A percentile compares a stretch with the other conserved stretches of the same genome.
Evolutionary conservation across 2,888 invertebrate genomes (phyloP).

Genomic region (Pycnomerus fuliginosus): DNA sequence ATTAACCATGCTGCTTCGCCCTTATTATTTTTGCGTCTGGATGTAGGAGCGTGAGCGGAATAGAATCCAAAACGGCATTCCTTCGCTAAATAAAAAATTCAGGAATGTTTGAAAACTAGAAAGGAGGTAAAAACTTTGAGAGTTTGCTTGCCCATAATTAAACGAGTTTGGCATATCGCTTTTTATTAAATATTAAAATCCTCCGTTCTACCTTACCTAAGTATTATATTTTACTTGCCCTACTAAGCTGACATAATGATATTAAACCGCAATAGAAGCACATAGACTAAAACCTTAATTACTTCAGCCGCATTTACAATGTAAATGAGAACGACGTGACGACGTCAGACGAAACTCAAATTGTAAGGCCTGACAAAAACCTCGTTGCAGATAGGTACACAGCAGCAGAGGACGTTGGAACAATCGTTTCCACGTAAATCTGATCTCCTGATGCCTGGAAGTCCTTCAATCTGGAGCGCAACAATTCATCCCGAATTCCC

Average conservation of each 20-base stretch:
- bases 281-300: conserved; percentile 22
- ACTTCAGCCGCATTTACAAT: conserved; percentile 19
- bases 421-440: no score
- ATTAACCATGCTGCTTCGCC: conserved; percentile 10
- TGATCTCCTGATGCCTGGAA: no score
- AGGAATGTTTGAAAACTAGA: conserved; percentile 3
- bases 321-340: conserved; percentile 17
- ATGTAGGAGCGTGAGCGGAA: conserved; percentile 4
- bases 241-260: conserved; percentile 18
- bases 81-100: no score
- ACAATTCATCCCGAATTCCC: no score
- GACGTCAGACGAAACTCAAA: conserved; percentile 19
- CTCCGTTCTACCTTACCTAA: conserved; percentile 8
- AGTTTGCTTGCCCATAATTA: conserved; percentile 10
- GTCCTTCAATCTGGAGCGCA: no score
- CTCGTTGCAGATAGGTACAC: no score
- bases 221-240: conserved; percentile 16
- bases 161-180: conserved; percentile 13
- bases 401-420: no score
- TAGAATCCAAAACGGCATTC: conserved; percentile 6
- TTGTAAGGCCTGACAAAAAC: no score
- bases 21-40: conserved; percentile 7
- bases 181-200: conserved; percentile 19
- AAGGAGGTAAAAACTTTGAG: conserved; percentile 11
- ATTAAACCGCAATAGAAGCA: conserved; percentile 20